A percentile compares a stretch with the other conserved stretches of the same genome.
These are phyloP conservation scores for Drosophila truncata DNA, from an alignment of 1,140 invertebrate species.

Conservation along the genomic window DNA sequence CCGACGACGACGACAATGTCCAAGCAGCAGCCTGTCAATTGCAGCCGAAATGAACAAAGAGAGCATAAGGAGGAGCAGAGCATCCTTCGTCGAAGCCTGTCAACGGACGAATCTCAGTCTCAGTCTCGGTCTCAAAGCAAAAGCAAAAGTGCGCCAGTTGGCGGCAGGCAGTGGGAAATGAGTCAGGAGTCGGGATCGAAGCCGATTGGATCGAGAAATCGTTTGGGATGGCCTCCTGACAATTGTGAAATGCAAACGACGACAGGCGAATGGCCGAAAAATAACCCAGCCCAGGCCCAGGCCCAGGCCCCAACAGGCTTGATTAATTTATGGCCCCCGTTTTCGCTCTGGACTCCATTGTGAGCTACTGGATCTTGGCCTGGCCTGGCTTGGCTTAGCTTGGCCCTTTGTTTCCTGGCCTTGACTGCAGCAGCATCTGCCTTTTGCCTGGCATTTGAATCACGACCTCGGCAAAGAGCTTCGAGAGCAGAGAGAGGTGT, in stretches of 20 bases:
- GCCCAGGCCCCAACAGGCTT: conserved; percentile 37
- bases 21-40: conserved; percentile 53
- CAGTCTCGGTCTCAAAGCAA: conserved; percentile 45
- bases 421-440: conserved; percentile 55
- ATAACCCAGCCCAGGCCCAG: conserved; percentile 38
- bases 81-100: conserved; percentile 36
- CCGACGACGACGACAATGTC: conserved; percentile 34
- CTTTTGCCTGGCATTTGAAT: conserved; percentile 62
- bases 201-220: conserved; percentile 19
- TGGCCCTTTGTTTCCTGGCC: conserved; percentile 57
- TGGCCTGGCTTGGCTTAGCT: neutral
- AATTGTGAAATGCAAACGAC: conserved; percentile 63
- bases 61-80: neutral
- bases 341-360: conserved; percentile 57
- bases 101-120: conserved; percentile 51
- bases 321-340: conserved; percentile 74
- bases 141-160: conserved; percentile 50
- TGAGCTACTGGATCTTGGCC: conserved; percentile 42
- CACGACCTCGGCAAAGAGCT: conserved; percentile 46
- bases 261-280: conserved; percentile 41
- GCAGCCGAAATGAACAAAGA: conserved; percentile 36
- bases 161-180: conserved; percentile 43
- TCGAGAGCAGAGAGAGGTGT: conserved; percentile 26
- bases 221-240: conserved; percentile 45
- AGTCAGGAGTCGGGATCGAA: conserved; percentile 30